A percentile compares a stretch with the other conserved stretches of the same genome.
Evolutionary conservation across 2,113 vertebrate genomes (phyloP).

Genomic region (Upupa epops): DNA sequence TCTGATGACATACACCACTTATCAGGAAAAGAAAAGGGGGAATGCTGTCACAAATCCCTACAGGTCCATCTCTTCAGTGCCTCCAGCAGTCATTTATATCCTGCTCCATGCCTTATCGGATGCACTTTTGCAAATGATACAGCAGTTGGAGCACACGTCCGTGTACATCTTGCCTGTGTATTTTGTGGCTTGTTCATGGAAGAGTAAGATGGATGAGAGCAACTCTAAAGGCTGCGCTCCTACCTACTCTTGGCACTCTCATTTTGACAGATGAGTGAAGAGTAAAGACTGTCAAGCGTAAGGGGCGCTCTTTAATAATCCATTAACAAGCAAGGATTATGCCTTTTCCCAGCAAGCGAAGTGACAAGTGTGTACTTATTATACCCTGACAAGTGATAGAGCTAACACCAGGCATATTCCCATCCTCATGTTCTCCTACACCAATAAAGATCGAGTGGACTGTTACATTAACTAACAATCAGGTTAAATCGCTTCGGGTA

Average conservation of each 20-base stretch:
- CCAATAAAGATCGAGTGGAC: not conserved
- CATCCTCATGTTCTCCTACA: not conserved
- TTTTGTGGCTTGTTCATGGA: not conserved
- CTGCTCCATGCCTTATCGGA: not conserved
- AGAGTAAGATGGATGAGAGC: not conserved
- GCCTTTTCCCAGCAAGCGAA: conserved; percentile 15
- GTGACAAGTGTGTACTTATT: conserved; percentile 13
- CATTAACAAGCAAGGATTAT: conserved; percentile 27
- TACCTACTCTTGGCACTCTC: not conserved
- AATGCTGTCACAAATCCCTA: not conserved
- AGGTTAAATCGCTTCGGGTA: not conserved
- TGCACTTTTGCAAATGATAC: not conserved
- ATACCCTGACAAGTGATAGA: conserved; percentile 5
- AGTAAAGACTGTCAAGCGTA: not conserved
- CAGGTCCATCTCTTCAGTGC: not conserved
- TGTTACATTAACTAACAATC: not conserved
- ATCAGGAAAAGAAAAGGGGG: not conserved
- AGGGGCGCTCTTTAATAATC: not conserved
- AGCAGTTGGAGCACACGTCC: not conserved
- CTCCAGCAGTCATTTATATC: not conserved
- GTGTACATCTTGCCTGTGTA: not conserved
- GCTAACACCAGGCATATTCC: not conserved
- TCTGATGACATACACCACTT: not conserved
- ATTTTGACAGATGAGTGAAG: conserved; percentile 9
- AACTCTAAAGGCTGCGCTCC: not conserved